Base-by-base conservation (phyloP, 2,797 vertebrate species). In the Leptodactylus fallax region DNA sequence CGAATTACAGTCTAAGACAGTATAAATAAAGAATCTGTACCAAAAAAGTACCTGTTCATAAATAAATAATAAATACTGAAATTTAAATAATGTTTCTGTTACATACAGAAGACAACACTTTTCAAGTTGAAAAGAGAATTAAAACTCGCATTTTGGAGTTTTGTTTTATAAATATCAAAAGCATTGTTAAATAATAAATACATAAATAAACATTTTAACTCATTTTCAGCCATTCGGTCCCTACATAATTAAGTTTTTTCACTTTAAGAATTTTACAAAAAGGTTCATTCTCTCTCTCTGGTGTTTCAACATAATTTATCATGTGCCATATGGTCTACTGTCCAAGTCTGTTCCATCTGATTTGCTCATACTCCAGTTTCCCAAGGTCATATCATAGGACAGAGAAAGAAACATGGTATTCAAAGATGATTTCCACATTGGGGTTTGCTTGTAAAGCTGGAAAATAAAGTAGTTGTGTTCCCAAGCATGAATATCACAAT, bases 11-110 rank as follows among this genome's bases (percentile, higher is more conserved):
- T 72, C 3, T 23, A 17, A 74, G 19, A 60, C 21, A 74, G 14
- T 25, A 60, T 61, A 77, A 74, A 80, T 56, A 80, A 25, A 25
- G 6, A 25, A 74, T 60, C 45, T 11, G 8, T 47, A 60, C 55
- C 47, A 76, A 85, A 72, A 72, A 87, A 81, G 81, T 87, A 87
- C 16, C 16, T 78, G 45, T 58, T 55, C 45, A 67, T 87, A 76
- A 85, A 85, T 88, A 88, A 80, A 88, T 88, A 84, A 25, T 86
- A 79, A 88, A 79, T 85, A 88, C 11, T 58, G 13, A 65, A 6
- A 74, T 13, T 74, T 74, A 84, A 84, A 72, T 72, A 56, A 47
- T 36, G 23, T 45, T 86, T 86, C 78, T 81, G 61, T 58, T 47
- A 71, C 65, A 86, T 47, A 71, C 78, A 86, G 78, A 86, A 79